A percentile compares a stretch with the other conserved stretches of the same genome.
Conservation (phyloP, 1,140 invertebrate species). For the Drosophila teissieri region DNA sequence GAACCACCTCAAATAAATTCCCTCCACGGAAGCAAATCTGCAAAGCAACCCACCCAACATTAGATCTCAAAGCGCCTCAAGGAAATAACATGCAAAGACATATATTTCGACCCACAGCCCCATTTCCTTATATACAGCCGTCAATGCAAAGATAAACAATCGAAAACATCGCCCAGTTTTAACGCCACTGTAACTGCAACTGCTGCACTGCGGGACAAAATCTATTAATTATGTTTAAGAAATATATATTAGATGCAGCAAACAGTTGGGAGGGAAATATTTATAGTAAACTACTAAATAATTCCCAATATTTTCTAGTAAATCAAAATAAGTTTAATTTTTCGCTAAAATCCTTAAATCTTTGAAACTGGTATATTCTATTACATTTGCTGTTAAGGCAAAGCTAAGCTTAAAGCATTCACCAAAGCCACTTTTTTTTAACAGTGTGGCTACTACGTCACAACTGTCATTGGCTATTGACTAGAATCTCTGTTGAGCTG, state of each 20-base stretch:
- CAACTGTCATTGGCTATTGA: slow-evolving; percentile 60
- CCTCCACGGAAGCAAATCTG: slow-evolving; percentile 19
- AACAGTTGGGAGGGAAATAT: too few relatives aligned
- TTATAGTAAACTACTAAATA: too few relatives aligned
- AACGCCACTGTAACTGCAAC: background rate
- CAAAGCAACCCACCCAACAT: slow-evolving; percentile 21
- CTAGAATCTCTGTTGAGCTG: slow-evolving; percentile 43
- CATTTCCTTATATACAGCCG: slow-evolving; percentile 25
- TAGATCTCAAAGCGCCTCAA: slow-evolving; percentile 25
- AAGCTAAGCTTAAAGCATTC: too few relatives aligned
- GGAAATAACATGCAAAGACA: slow-evolving; percentile 44
- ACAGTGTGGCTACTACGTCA: slow-evolving; percentile 49
- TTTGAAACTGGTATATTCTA: too few relatives aligned
- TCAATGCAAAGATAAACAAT: slow-evolving; percentile 66
- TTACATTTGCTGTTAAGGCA: too few relatives aligned
- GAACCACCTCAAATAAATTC: background rate
- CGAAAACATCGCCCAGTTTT: slow-evolving; percentile 42
- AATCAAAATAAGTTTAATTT: too few relatives aligned
- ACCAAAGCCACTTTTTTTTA: background rate
- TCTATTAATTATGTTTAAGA: background rate
- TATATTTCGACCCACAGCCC: slow-evolving; percentile 42
- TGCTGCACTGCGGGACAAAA: background rate
- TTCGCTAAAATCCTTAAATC: too few relatives aligned
- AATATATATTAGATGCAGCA: too few relatives aligned
- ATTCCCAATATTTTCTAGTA: too few relatives aligned